Evolutionary conservation across 2,888 invertebrate genomes (phyloP), one percentile per base, ranked within the genome.

Genomic region (Hirtodrosophila duncani): DNA sequence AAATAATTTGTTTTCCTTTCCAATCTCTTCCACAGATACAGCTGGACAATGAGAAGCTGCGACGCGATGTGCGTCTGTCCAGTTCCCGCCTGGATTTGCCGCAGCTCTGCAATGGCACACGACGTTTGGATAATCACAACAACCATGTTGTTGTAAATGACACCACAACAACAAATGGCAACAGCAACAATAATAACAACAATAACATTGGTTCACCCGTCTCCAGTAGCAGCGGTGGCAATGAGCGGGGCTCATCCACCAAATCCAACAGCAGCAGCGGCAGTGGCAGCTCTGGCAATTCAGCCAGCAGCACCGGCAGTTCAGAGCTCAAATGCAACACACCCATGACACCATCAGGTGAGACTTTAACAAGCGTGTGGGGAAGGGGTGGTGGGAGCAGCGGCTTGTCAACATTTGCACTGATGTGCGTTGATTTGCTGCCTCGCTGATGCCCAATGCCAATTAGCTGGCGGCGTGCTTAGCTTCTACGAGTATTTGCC

Each of bases 21-120:
- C 30, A 8, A 30, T 43, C 10, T 31, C 4, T n/a, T n/a, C 6
- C 2, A 3, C 72, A 87, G 87, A 85, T 87, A 81, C 87, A 87
- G 77, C 72, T 87, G 69, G 87, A 87, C 70, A 87, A 87, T 83
- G 87, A 87, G 68, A 87, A 87, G 82, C 81, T 85, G 77, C 85
- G 86, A 77, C 86, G 86, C 57, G 87, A 87, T 74, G 86, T 67
- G 84, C 80, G 84, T 49, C 70, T 82, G 50, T 70, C 80, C 45
- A 49, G 77, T 49, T 82, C 84, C 18, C 84, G 85, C 33, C 67
- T 86, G 55, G 87, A 87, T 66, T 63, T 87, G 57, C 84, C 87
- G 34, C 82, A 81, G 55, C 70, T 87, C 23, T 86, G 86, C 67
- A 84, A 82, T 50, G 71, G 63, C 38, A 66, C 80, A n/a, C 81